Conservation (phyloP, 2,888 invertebrate species). For the Phytoseiulus persimilis region DNA sequence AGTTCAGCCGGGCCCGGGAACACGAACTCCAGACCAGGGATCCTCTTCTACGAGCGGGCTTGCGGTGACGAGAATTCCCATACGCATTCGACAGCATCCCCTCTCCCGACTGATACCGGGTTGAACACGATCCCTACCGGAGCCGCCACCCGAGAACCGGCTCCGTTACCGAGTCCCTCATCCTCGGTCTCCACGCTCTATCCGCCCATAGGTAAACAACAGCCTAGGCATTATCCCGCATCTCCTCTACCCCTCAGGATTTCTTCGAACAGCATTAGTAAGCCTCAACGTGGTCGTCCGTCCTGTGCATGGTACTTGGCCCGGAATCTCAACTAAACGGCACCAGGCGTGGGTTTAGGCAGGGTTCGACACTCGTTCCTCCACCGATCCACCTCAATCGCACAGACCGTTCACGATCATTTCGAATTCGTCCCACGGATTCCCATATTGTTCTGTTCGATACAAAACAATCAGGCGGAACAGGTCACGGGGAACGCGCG, state of each 20-base stretch:
- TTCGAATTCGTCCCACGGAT: background rate
- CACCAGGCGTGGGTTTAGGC: background rate
- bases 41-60: constrained; percentile 45
- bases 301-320: background rate
- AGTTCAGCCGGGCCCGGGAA: constrained; percentile 44
- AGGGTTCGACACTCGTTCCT: background rate
- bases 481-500: background rate
- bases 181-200: constrained; percentile 28
- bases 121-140: constrained; percentile 25
- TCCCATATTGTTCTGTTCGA: background rate
- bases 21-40: constrained; percentile 44
- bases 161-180: constrained; percentile 7
- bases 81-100: constrained; percentile 27
- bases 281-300: background rate
- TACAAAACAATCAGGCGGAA: background rate
- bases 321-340: background rate
- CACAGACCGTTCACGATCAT: background rate
- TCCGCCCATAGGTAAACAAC: constrained; percentile 29
- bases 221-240: background rate
- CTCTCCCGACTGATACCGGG: constrained; percentile 10
- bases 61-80: constrained; percentile 41
- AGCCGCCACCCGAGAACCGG: constrained; percentile 13
- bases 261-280: constrained; percentile 39
- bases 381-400: background rate
- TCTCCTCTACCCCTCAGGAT: background rate